These are phyloP conservation scores for Thymelicus sylvestris DNA, from an alignment of 2,888 invertebrate genomes.

Conservation along the genomic window DNA sequence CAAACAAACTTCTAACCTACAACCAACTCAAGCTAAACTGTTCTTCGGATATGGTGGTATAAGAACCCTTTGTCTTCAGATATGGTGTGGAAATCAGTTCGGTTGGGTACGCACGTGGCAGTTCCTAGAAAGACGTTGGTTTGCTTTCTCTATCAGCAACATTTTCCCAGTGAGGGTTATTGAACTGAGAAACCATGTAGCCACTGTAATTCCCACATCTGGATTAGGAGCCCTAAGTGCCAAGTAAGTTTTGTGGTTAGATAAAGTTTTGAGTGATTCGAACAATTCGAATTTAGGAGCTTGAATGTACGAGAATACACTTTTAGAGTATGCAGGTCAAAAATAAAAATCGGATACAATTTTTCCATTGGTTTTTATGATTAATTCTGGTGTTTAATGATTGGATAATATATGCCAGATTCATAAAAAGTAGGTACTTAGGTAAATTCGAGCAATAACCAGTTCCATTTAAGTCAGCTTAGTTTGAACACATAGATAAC, in stretches of 20 bases:
- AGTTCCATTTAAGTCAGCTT: not conserved
- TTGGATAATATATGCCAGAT: no score
- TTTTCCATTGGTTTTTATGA: no score
- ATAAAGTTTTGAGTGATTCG: not conserved
- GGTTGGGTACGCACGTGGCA: conserved; percentile 76
- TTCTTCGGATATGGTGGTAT: no score
- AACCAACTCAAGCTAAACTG: no score
- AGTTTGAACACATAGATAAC: no score
- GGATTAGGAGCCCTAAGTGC: conserved; percentile 56
- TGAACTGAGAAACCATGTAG: conserved; percentile 54
- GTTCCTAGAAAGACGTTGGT: conserved; percentile 67
- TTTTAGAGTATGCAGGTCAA: no score
- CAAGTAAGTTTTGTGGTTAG: conserved; percentile 50
- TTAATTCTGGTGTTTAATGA: no score
- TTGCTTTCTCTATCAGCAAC: conserved; percentile 70
- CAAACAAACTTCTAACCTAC: no score
- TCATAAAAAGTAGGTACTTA: no score
- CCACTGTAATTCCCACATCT: conserved; percentile 52
- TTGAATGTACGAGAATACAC: no score
- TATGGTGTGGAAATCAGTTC: conserved; percentile 59
- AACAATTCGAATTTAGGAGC: not conserved
- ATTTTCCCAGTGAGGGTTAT: conserved; percentile 64
- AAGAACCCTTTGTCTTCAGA: conserved; percentile 48
- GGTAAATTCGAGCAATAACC: no score
- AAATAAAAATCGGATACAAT: no score